Evolutionary conservation across 1,140 invertebrate species (phyloP).

Genomic region (Myzus persicae): DNA sequence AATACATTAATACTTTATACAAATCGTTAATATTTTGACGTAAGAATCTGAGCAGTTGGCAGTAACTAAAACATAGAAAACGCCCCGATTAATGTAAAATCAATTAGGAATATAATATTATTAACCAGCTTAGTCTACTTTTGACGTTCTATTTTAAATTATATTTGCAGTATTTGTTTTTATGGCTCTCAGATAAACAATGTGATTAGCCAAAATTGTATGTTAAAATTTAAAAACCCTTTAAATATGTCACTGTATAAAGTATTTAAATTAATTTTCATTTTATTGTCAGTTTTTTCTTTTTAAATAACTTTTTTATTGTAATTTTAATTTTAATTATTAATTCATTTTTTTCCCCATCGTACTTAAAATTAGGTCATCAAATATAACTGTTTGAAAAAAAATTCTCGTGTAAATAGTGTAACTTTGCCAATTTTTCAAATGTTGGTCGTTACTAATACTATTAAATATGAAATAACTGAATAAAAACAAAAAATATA

Average conservation of each 20-base stretch:
- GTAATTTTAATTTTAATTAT: too few relatives aligned
- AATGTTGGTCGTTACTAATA: not conserved
- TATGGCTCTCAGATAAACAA: not conserved
- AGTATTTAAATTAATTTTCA: not conserved
- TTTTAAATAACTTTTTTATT: not conserved
- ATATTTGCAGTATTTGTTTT: slow-evolving; percentile 3
- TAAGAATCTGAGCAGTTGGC: not conserved
- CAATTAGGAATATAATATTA: not conserved
- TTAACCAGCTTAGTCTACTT: not conserved
- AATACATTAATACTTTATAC: not conserved
- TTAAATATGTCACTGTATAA: not conserved
- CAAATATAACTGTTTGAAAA: not conserved
- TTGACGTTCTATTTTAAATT: slow-evolving; percentile 8
- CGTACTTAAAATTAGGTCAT: not conserved
- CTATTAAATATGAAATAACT: not conserved
- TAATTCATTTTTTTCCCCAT: not conserved
- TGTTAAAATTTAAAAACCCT: not conserved
- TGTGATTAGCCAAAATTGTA: not conserved
- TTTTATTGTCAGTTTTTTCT: not conserved
- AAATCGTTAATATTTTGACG: not conserved
- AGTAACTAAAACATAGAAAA: not conserved
- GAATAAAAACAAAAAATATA: not conserved
- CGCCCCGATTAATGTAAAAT: not conserved
- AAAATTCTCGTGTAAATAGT: not conserved
- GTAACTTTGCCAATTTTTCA: not conserved